phyloP scores from a whole-genome alignment of 2,797 vertebrate species.

The Manis pentadactyla region DNA sequence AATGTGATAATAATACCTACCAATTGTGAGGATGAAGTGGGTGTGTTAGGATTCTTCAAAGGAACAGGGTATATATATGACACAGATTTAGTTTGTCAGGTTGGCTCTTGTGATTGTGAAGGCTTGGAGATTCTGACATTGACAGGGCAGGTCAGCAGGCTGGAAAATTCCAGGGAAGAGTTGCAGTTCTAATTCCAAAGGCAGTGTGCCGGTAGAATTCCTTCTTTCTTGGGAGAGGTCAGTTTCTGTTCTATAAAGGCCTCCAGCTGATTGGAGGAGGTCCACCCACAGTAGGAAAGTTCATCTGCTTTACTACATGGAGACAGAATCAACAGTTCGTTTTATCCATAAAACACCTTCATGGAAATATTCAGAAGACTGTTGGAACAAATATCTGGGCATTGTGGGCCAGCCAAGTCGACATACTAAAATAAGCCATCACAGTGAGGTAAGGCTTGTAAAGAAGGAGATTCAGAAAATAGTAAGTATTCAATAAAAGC shows the following conservation, averaged over 20 bases:
- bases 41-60: background rate
- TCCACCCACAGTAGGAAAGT: background rate
- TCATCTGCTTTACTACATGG: background rate
- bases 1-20: background rate
- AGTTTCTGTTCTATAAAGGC: background rate
- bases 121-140: background rate
- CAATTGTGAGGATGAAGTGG: background rate
- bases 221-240: background rate
- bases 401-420: background rate
- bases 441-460: background rate
- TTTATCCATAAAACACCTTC: background rate
- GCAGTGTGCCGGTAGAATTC: background rate
- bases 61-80: background rate
- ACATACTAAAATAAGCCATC: background rate
- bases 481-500: background rate
- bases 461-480: background rate
- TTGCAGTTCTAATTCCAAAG: background rate
- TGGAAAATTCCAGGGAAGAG: background rate
- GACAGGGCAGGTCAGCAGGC: background rate
- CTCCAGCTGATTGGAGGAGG: background rate
- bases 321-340: background rate
- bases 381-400: background rate
- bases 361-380: conserved; percentile 22
- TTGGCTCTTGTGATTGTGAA: background rate
- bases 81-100: background rate